Evolutionary conservation across 2,113 vertebrate genomes (phyloP).

Genomic region (Crocuta crocuta): DNA sequence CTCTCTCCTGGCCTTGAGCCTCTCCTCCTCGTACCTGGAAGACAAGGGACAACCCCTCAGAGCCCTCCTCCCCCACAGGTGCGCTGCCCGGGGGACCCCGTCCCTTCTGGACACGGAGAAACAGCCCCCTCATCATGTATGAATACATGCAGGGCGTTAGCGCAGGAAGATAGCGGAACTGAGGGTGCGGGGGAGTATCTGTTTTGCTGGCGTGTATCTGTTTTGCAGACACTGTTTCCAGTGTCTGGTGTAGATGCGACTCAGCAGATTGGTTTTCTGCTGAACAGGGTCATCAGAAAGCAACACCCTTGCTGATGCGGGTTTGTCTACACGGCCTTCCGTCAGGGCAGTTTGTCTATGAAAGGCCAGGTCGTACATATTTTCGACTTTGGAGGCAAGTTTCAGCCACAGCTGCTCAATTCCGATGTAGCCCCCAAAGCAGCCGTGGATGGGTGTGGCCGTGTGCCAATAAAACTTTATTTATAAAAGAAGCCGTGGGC

Average conservation of each 20-base stretch:
- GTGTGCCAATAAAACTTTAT: slow-evolving; percentile 53
- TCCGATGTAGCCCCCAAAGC: neutral
- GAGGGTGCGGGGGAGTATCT: too few relatives aligned
- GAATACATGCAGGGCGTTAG: neutral
- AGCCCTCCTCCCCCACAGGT: neutral
- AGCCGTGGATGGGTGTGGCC: rapidly evolving
- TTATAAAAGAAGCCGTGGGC: neutral
- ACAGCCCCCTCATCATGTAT: neutral
- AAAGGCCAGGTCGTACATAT: neutral
- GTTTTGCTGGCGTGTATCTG: too few relatives aligned
- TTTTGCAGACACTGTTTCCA: too few relatives aligned
- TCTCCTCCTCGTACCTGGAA: slow-evolving; percentile 96
- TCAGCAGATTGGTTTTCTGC: neutral
- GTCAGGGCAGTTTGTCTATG: neutral
- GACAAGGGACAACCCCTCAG: neutral
- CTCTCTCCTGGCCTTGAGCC: slow-evolving; percentile 93
- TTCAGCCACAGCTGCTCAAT: neutral
- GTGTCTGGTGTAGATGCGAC: rapidly evolving
- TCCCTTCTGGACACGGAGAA: neutral
- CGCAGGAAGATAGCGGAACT: neutral
- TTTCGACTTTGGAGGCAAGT: neutral
- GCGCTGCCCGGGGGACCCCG: rapidly evolving
- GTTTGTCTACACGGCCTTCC: neutral
- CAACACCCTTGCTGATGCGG: rapidly evolving
- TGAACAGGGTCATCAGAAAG: neutral